Conservation (phyloP, 2,797 vertebrate species). For the Argya squamiceps region DNA sequence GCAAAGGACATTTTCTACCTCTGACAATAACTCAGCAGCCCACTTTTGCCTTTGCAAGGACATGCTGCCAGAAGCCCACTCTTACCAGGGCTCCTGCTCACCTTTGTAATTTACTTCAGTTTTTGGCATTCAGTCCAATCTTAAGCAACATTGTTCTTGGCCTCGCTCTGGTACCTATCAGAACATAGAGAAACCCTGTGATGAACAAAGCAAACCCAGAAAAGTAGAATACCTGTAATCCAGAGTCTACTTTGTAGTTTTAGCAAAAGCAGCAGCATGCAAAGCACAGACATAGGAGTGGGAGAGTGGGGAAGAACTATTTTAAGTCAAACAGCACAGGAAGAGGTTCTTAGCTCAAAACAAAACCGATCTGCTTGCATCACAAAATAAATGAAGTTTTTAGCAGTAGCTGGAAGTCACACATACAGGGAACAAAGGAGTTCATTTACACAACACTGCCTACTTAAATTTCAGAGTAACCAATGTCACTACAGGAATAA, state of each 20-base stretch:
- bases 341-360: neutral
- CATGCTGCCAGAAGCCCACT: neutral
- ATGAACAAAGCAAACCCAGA: neutral
- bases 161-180: neutral
- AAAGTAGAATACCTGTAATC: neutral
- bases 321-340: neutral
- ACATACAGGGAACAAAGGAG: neutral
- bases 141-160: neutral
- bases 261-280: neutral
- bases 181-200: neutral
- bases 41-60: neutral
- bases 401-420: neutral
- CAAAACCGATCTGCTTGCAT: neutral
- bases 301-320: neutral
- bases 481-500: neutral
- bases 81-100: neutral
- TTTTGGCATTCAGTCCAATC: neutral
- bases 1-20: constrained; percentile 55
- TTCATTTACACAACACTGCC: neutral
- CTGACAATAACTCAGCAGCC: neutral
- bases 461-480: neutral
- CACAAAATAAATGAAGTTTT: neutral
- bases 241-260: neutral
- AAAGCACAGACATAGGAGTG: neutral
- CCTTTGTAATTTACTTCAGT: neutral